These are phyloP conservation scores for Psilanteris sp. DNA, from an alignment of 1,140 invertebrate genomes.

Conservation along the genomic window DNA sequence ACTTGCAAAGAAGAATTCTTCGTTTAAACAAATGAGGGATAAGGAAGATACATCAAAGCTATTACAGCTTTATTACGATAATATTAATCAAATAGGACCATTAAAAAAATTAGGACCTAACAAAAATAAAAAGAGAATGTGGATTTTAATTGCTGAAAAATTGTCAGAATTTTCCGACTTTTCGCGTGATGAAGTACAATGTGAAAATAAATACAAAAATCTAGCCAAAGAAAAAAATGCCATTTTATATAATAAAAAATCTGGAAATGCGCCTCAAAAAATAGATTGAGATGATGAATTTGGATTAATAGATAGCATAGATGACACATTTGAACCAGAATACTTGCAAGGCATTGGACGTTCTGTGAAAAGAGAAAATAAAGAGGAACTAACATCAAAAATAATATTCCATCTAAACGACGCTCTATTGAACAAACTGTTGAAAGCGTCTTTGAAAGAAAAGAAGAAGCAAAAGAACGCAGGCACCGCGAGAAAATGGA, in stretches of 20 bases:
- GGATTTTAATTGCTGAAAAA: not conserved
- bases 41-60: not conserved
- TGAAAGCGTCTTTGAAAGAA: not conserved
- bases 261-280: not conserved
- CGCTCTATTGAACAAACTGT: not conserved
- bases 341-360: not conserved
- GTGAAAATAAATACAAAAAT: not conserved
- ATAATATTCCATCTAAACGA: not conserved
- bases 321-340: constrained; percentile 1
- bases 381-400: not conserved
- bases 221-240: not conserved
- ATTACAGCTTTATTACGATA: not conserved
- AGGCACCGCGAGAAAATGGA: constrained; percentile 3
- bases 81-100: not conserved
- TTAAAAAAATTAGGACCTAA: not conserved
- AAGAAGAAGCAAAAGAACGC: constrained; percentile 1
- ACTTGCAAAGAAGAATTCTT: too few relatives aligned
- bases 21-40: not conserved
- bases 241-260: not conserved
- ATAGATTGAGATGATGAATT: not conserved
- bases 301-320: not conserved
- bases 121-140: not conserved
- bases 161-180: not conserved
- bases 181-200: not conserved
- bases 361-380: not conserved